Percentiles rank a stretch among this genome's conserved stretches.
Conservation (phyloP, 2,888 invertebrate species). For the Acrocyrtus sp. region DNA sequence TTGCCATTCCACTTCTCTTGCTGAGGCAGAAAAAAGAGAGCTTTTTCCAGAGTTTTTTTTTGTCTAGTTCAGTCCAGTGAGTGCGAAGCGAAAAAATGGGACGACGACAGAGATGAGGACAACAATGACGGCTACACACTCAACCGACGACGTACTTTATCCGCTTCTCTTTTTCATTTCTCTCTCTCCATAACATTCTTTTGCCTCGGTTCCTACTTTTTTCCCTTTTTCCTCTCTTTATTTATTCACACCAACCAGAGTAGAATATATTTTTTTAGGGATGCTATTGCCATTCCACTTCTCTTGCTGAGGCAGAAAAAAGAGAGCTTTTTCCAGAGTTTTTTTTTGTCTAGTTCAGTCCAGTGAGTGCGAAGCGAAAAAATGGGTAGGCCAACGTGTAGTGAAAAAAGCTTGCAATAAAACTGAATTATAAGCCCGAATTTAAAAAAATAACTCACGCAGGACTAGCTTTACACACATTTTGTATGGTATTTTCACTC, state of each 20-base stretch:
- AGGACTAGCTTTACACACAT: too few relatives aligned
- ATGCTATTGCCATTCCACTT: too few relatives aligned
- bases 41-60: background rate
- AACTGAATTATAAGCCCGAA: too few relatives aligned
- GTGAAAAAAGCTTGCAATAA: too few relatives aligned
- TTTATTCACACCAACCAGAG: too few relatives aligned
- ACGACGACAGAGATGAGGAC: slow-evolving; percentile 22
- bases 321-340: background rate
- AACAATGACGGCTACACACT: slow-evolving; percentile 26
- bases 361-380: background rate
- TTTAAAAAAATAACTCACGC: too few relatives aligned
- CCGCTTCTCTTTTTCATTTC: slow-evolving; percentile 10
- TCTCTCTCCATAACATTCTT: too few relatives aligned
- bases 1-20: too few relatives aligned
- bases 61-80: background rate
- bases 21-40: background rate
- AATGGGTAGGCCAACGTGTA: slow-evolving; percentile 19
- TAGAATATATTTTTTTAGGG: too few relatives aligned
- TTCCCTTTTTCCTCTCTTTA: slow-evolving; percentile 16
- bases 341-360: background rate
- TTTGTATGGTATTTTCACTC: too few relatives aligned
- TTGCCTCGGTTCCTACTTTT: slow-evolving; percentile 14
- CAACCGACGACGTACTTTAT: slow-evolving; percentile 20
- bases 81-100: slow-evolving; percentile 21
- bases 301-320: background rate